Evolutionary conservation across 2,797 vertebrate species (phyloP), one percentile per base, ranked within the genome.

Genomic region (Amniataba percoides): DNA sequence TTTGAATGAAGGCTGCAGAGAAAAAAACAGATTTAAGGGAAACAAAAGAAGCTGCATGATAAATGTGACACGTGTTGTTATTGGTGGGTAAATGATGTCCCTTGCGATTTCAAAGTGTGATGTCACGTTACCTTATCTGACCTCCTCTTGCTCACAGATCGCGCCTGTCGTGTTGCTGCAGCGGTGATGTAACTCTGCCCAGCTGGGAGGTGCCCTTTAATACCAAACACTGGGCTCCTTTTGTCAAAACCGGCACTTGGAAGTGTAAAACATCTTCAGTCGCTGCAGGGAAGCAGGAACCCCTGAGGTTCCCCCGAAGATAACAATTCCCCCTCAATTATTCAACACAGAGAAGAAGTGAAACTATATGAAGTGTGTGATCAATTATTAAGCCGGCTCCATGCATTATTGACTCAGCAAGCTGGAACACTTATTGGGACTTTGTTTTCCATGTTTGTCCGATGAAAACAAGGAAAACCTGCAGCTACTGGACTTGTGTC

Each of bases 321-420:
- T 67, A 80, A 87, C 82, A 88, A 85, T 63, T 31, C 49, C 23
- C 48, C 56, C 74, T 93, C 61, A 88, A 89, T 91, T 86, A 92
- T 93, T 92, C 74, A 93, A 85, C 57, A 76, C 77, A 85, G 62
- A 67, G 64, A 79, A 78, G 52, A 87, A 88, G 49, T 81, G 71
- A 72, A 82, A 84, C 72, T 87, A 81, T 87, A 89, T 77, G 73
- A 85, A 84, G 62, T 45, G 27, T 61, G 61, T 63, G 43, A 92
- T 94, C 53, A 88, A 94, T 92, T 91, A 94, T 93, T 92, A 68
- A 94, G 51, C 67, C 21, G 5, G 23, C 53, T 39, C 46, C 45
- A 83, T 94, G 75, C 71, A 91, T 90, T 89, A 92, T 91, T 87
- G 75, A 92, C 76, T 75, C 62, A 2, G 60, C 56, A 79, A 87